Evolutionary conservation across 2,888 invertebrate species (phyloP).

Genomic region (Caenorhabditis macrosperma): DNA sequence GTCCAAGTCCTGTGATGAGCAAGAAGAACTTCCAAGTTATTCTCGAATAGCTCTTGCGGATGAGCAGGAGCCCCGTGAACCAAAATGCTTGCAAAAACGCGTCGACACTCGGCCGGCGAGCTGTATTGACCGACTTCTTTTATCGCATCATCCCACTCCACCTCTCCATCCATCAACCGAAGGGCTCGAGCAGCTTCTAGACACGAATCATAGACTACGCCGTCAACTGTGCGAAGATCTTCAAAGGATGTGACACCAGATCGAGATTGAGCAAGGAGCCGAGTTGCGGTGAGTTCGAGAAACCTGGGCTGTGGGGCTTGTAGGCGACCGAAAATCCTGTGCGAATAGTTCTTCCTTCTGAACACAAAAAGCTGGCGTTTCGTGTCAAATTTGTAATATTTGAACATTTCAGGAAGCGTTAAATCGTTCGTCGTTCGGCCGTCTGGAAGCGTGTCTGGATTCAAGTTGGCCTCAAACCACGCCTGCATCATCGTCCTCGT

Average conservation of each 20-base stretch:
- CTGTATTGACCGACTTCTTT: background rate
- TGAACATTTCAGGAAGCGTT: slow-evolving; percentile 8
- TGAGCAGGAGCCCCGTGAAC: background rate
- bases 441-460: background rate
- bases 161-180: slow-evolving; percentile 35
- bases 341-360: background rate
- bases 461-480: slow-evolving; percentile 41
- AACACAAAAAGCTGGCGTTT: slow-evolving; percentile 6
- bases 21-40: background rate
- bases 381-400: background rate
- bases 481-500: slow-evolving; percentile 4
- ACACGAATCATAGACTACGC: background rate
- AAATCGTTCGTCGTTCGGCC: slow-evolving; percentile 1
- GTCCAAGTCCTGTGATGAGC: background rate
- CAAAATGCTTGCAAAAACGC: slow-evolving; percentile 22
- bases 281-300: slow-evolving; percentile 27
- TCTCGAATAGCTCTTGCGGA: slow-evolving; percentile 2
- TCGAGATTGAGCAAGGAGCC: background rate
- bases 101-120: background rate
- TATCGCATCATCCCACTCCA: slow-evolving; percentile 17
- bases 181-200: slow-evolving; percentile 18
- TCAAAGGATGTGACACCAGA: slow-evolving; percentile 6
- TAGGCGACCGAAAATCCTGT: background rate
- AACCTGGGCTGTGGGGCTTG: slow-evolving; percentile 35
- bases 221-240: slow-evolving; percentile 21